Evolutionary conservation across 1,140 invertebrate species (phyloP).

Genomic region (Colletes gigas): DNA sequence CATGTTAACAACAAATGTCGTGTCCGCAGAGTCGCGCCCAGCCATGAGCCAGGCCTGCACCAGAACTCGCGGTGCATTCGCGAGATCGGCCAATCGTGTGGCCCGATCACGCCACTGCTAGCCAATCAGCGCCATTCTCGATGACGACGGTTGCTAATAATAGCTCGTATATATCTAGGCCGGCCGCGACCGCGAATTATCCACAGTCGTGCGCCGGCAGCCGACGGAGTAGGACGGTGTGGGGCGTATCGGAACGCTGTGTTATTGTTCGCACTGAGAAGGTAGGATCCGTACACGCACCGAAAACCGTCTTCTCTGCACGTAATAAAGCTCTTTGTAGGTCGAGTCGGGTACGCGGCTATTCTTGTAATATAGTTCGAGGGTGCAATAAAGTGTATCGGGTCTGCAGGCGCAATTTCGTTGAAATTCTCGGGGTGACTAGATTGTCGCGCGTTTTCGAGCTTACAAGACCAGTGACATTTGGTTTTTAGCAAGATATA

Average conservation of each 20-base stretch:
- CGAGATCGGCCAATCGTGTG: conserved; percentile 59
- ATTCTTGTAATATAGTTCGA: conserved; percentile 30
- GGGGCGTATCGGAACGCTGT: conserved; percentile 27
- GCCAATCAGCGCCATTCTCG: conserved; percentile 56
- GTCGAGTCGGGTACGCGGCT: conserved; percentile 13
- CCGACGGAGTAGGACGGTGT: conserved; percentile 60
- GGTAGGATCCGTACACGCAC: conserved; percentile 27
- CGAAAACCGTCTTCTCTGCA: conserved; percentile 28
- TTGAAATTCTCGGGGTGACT: not conserved
- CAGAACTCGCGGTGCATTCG: conserved; percentile 54
- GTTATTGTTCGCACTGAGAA: conserved; percentile 51
- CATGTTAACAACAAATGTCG: conserved; percentile 74
- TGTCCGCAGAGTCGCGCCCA: conserved; percentile 66
- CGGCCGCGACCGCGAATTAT: conserved; percentile 72
- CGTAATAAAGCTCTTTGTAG: conserved; percentile 45
- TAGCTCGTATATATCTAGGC: conserved; percentile 77
- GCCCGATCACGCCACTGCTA: conserved; percentile 47
- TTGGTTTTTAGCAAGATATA: not conserved
- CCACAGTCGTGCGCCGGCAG: conserved; percentile 77
- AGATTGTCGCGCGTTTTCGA: not conserved
- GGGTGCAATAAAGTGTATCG: conserved; percentile 13
- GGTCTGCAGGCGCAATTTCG: not conserved
- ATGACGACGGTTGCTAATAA: conserved; percentile 76
- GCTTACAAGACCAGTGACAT: not conserved
- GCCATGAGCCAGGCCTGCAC: conserved; percentile 48